Conservation (phyloP, 2,888 invertebrate species). For the Drosophila meridionalis region DNA sequence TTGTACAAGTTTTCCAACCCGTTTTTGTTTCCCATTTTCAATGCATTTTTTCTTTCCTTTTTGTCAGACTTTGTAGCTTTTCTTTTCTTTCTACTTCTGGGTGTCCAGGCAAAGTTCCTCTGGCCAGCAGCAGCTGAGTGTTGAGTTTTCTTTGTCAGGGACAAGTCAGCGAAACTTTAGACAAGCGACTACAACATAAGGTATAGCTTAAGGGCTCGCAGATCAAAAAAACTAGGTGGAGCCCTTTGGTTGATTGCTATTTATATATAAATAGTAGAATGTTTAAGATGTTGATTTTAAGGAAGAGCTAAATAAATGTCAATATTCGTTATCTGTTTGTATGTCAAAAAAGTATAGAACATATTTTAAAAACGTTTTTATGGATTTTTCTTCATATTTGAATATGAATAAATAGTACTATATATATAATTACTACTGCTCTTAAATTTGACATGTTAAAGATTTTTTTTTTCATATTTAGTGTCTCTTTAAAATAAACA, state of each 20-base stretch:
- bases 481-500: no score
- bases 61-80: slow-evolving; percentile 4
- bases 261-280: slow-evolving; percentile 2
- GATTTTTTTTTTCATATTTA: no score
- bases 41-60: background rate
- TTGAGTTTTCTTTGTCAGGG: slow-evolving; percentile 47
- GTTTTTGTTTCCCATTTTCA: slow-evolving; percentile 13
- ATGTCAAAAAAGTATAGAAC: no score
- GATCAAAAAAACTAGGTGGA: background rate
- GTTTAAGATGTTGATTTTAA: no score
- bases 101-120: slow-evolving; percentile 40
- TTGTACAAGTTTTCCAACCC: slow-evolving; percentile 28
- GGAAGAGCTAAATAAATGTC: no score
- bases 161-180: slow-evolving; percentile 48
- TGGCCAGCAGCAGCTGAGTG: slow-evolving; percentile 37
- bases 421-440: no score
- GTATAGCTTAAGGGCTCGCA: slow-evolving; percentile 14
- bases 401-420: no score
- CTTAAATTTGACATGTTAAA: no score
- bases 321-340: no score
- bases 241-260: background rate
- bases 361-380: no score
- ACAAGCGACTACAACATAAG: slow-evolving; percentile 22
- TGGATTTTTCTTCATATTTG: no score
- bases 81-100: slow-evolving; percentile 1